Base-by-base conservation (phyloP, 30 jellyfish, hydroid and myxozoan species). In the Hydra vulgaris region DNA sequence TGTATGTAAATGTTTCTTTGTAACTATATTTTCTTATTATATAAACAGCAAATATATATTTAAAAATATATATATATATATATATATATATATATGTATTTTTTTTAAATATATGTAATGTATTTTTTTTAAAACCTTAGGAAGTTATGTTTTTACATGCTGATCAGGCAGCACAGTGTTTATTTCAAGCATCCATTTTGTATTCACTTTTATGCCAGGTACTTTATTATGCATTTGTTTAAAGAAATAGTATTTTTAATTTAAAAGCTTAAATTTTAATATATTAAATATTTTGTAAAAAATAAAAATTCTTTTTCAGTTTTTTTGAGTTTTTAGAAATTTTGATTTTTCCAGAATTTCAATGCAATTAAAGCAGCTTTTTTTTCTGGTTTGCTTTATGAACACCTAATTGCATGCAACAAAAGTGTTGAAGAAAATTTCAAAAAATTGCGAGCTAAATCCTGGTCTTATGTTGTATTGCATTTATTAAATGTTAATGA, bases 291-390 rank as follows among this genome's bases (percentile, higher is more conserved):
- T n/a, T n/a, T n/a, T n/a, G n/a, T n/a, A n/a, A n/a, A n/a, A n/a
- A n/a, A n/a, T n/a, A n/a, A n/a, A n/a, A n/a, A n/a, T n/a, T n/a
- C n/a, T n/a, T n/a, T n/a, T n/a, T n/a, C n/a, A n/a, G n/a, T n/a
- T n/a, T n/a, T n/a, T n/a, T n/a, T n/a, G n/a, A n/a, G n/a, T n/a
- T n/a, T n/a, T n/a, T n/a, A n/a, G n/a, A n/a, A n/a, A n/a, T n/a
- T n/a, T 12, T 12, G 12, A 40, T 40, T 3, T 3, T 40, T 26
- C 21, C 40, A 75, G 70, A 1, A 25, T 0, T 75, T 75, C 71
- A 75, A 23, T 70, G 76, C 83, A 7, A 75, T 75, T n/a, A 66
- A 75, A 75, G 70, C 83, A 0, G 56, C 83, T 21, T 75, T 25
- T 25, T 23, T 75, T 19, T 75, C 83, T 75, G 83, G 83, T 1